Evolutionary conservation across 1,140 invertebrate species (phyloP), one percentile per base, ranked within the genome.

Genomic region (Apis florea): DNA sequence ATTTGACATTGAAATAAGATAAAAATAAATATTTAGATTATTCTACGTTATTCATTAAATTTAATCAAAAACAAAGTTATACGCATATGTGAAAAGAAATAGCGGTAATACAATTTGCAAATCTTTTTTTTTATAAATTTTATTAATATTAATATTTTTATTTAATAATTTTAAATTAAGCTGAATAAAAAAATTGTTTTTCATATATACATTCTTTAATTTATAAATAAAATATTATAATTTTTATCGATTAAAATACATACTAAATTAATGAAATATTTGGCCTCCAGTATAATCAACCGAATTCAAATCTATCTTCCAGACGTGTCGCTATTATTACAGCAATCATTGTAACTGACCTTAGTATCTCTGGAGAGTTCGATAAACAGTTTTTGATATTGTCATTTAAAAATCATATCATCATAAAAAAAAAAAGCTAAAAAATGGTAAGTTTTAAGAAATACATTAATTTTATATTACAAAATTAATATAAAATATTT

Each of bases 251-350:
- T 17, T 47, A 21, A 73, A 67, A 19, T 47, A 13, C 10, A 15
- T 11, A 75, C 10, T 26, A 31, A 69, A 1, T 58, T 53, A 31
- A 54, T 66, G 15, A 3, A 63, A 63, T 56, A 19, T 19, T 67
- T 68, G 24, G 51, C 40, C 67, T 84, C 73, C 79, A 82, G 79
- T 5, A 31, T 19, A 19, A 49, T 58, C 12, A 19, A 58, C 77
- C 31, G 67, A 77, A 75, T 82, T 82, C 75, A 47, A 77, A 84
- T 82, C 58, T 82, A 67, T 80, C 71, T 56, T 84, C 83, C 83
- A 82, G 83, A 10, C 10, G 9, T 70, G 40, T n/a, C 56, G 12
- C 49, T 47, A 59, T 58, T 40, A 72, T 47, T 79, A 26, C 47
- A 53, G 1, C 51, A 66, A 63, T 67, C 69, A 53, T 71, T 11